These are phyloP conservation scores for Gavia stellata DNA, from an alignment of 2,113 vertebrate species.

Conservation along the genomic window DNA sequence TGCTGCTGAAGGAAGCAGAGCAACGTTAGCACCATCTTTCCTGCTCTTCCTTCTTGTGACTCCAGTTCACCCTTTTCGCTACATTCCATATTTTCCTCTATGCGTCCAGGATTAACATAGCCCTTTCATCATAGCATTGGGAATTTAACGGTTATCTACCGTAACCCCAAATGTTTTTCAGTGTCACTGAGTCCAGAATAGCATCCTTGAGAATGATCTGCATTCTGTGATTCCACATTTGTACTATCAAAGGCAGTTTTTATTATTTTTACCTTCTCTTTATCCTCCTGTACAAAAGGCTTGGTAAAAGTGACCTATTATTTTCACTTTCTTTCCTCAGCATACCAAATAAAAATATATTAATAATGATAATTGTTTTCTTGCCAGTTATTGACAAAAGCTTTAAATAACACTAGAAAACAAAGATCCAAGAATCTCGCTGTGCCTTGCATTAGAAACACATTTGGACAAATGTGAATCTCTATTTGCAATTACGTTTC, in stretches of 20 bases:
- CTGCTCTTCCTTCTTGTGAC: not conserved
- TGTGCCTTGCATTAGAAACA: not conserved
- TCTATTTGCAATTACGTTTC: not conserved
- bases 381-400: not conserved
- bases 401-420: not conserved
- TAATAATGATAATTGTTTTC: not conserved
- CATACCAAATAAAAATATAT: not conserved
- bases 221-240: not conserved
- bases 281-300: not conserved
- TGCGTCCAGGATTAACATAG: not conserved
- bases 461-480: not conserved
- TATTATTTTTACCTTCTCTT: not conserved
- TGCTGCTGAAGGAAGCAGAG: not conserved
- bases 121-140: not conserved
- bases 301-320: not conserved
- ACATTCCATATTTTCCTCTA: not conserved
- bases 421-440: not conserved
- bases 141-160: not conserved
- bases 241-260: not conserved
- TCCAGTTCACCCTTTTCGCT: not conserved
- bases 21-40: not conserved
- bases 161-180: not conserved
- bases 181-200: not conserved
- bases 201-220: not conserved
- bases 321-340: not conserved